Evolutionary conservation across 2,113 vertebrate genomes (phyloP).

Genomic region (Pelobates fuscus): DNA sequence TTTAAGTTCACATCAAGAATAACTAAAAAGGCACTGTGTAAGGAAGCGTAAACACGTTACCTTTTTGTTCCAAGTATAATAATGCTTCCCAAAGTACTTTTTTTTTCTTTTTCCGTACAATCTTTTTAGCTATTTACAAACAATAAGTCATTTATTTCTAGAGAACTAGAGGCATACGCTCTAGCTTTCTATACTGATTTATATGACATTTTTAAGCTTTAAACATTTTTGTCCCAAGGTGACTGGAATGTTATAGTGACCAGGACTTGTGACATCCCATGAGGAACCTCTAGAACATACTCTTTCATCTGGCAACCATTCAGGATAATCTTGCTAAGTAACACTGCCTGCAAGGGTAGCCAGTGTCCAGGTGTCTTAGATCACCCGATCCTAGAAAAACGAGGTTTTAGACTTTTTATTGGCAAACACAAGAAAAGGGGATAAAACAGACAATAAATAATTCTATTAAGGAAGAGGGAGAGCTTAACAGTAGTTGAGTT

Average conservation of each 20-base stretch:
- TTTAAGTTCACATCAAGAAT: conserved; percentile 25
- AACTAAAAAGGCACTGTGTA: conserved; percentile 30
- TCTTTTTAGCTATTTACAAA: conserved; percentile 44
- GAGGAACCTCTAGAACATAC: background rate
- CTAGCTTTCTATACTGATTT: background rate
- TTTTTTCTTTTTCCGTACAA: conserved; percentile 45
- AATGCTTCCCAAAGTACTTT: conserved; percentile 50
- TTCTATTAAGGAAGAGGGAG: no score
- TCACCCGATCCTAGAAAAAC: no score
- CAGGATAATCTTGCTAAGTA: no score
- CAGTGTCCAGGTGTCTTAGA: no score
- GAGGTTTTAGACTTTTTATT: no score
- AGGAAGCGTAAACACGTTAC: conserved; percentile 34
- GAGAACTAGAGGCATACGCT: background rate
- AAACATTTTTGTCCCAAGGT: background rate
- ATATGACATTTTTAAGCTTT: background rate
- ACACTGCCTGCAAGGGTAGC: no score
- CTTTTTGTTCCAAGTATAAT: conserved; percentile 52
- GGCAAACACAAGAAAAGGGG: no score
- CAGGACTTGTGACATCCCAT: background rate
- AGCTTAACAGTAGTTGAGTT: no score
- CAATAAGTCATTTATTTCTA: conserved; percentile 34
- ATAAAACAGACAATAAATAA: no score
- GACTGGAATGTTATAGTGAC: background rate
- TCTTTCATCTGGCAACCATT: background rate